Base-by-base conservation (phyloP, 2,113 vertebrate genomes). In the Hippocampus comes region DNA sequence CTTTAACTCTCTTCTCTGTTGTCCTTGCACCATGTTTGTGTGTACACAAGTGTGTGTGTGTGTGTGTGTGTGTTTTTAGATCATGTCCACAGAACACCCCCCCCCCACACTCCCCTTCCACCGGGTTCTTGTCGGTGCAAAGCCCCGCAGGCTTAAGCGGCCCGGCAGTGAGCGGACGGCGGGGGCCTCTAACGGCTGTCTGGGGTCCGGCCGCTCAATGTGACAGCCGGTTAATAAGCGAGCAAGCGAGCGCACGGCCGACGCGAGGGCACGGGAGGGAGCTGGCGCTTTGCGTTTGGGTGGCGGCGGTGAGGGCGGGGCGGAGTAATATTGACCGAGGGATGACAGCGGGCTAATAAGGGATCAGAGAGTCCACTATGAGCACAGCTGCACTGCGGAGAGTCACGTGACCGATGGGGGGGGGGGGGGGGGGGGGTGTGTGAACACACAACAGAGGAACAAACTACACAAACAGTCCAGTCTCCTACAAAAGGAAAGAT, bases 161-260 rank as follows among this genome's bases (percentile, higher is more conserved):
- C 77, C 80, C 83, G 80, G 83, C 82, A 74, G 85, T 80, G 85
- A 86, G 83, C 85, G 87, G 89, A 88, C 89, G 77, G 23, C n/a
- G 85, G 83, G 76, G 79, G 84, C 77, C 82, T 78, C 80, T 89
- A 84, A 89, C 86, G 84, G 74, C 82, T 76, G 81, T 87, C 85
- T 88, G 68, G 82, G 76, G 83, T 73, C 73, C 76, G 79, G 73
- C 75, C 79, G 86, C 83, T 69, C 80, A 87, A 89, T 88, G 89
- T 91, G 88, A 91, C 89, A 89, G 86, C 79, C 80, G 82, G 84
- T 87, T 89, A 87, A 91, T 91, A 88, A 89, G 83, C 48, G 48
- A 51, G 48, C 56, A 76, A 89, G 83, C 48, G 48, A 51, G 48
- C 56, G 78, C 12, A 66, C 34, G 67, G 70, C 74, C 69, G 67